A percentile compares a stretch with the other conserved stretches of the same genome.
These are phyloP conservation scores for Pogonocichla stellata DNA, from an alignment of 2,113 vertebrate genomes.

Conservation along the genomic window DNA sequence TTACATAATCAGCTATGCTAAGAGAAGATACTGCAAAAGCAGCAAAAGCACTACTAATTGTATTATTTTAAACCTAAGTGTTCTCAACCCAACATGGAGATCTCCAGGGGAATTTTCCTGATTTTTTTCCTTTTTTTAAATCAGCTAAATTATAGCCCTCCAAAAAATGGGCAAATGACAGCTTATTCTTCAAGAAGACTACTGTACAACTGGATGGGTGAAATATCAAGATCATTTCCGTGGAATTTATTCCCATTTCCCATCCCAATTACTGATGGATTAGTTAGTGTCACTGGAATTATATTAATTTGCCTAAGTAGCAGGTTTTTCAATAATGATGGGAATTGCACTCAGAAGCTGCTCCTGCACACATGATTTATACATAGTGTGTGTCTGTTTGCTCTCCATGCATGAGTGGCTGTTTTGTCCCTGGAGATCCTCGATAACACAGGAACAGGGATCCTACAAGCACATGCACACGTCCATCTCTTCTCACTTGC, in stretches of 20 bases:
- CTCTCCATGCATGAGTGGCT: slow-evolving; percentile 29
- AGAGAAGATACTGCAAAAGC: neutral
- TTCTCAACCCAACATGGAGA: neutral
- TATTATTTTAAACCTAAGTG: neutral
- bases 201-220: neutral
- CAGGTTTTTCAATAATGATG: slow-evolving; percentile 44
- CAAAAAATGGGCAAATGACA: neutral
- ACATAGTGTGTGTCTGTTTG: slow-evolving; percentile 26
- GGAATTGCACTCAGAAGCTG: neutral
- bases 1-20: neutral
- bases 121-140: neutral
- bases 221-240: slow-evolving; percentile 25
- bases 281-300: slow-evolving; percentile 55
- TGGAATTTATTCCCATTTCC: slow-evolving; percentile 58
- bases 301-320: slow-evolving; percentile 59
- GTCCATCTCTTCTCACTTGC: neutral
- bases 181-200: neutral
- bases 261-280: slow-evolving; percentile 61
- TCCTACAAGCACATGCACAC: neutral
- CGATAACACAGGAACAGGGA: neutral
- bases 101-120: neutral
- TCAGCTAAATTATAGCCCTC: slow-evolving; percentile 2
- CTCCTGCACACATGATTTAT: slow-evolving; percentile 38
- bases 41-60: neutral
- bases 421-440: slow-evolving; percentile 34